These are phyloP conservation scores for Aporophyla lueneburgensis DNA, from an alignment of 2,888 invertebrate genomes.

Conservation along the genomic window DNA sequence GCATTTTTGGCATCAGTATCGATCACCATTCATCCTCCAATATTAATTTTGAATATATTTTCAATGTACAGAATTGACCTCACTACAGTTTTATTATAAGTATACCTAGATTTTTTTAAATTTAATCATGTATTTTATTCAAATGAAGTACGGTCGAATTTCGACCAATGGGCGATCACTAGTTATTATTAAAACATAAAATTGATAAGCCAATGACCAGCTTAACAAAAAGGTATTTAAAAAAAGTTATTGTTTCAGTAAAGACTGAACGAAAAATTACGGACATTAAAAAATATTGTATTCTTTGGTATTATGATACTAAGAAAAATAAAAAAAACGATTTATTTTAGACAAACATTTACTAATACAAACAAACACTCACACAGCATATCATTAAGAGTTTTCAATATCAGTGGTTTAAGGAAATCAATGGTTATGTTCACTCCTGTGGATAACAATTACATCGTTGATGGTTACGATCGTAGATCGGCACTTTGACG, in stretches of 20 bases:
- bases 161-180: too few species aligned
- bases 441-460: conserved; percentile 14
- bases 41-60: too few species aligned
- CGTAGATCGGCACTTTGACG: conserved; percentile 25
- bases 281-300: too few species aligned
- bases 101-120: too few species aligned
- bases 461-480: conserved; percentile 19
- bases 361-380: background rate
- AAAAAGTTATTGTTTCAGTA: background rate
- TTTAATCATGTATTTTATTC: too few species aligned
- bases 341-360: background rate
- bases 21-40: too few species aligned
- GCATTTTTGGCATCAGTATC: too few species aligned
- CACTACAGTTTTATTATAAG: too few species aligned
- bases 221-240: background rate
- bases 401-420: background rate
- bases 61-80: too few species aligned
- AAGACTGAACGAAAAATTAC: background rate
- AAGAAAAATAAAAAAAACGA: background rate
- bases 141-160: too few species aligned
- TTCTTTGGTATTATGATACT: background rate
- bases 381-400: background rate
- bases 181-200: too few species aligned
- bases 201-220: background rate
- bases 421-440: conserved; percentile 24